Base-by-base conservation (phyloP, 2,888 invertebrate species). In the Tuberolachnus salignus region DNA sequence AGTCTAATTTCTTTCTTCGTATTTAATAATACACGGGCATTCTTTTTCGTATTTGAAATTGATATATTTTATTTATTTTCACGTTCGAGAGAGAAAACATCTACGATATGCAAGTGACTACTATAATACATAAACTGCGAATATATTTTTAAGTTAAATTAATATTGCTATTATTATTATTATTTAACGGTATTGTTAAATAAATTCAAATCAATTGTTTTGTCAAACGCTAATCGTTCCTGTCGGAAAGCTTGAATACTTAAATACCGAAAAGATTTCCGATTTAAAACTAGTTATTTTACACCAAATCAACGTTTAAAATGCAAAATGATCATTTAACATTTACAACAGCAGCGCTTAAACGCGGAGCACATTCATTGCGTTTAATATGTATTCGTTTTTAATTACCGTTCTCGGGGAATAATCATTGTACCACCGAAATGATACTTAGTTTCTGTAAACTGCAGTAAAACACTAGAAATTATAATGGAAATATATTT, bases 321-420 rank as follows among this genome's bases (percentile, higher is more conserved):
- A 71, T 71, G 44, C 70, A 44, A 71, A 71, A 9, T 13, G 70
- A 57, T 57, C 57, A 23, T 57, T 71, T 71, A 55, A 19, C 55
- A 69, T 69, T 69, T 69, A 69, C 14, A 57, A 34, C 34, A 6
- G 34, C 34, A 6, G 23, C 9, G 9, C 46, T 71, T 26, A 19
- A 46, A 59, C 9, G 26, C 9, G 26, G n/a, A 71, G 3, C 10
- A 19, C 13, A 59, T 46, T 57, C 46, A 16, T 57, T 69, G n/a
- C n/a, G 9, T 42, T n/a, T 42, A 26, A 71, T 46, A 26, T 23
- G 46, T 46, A 71, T 26, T 59, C 46, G 71, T 71, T 71, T 71
- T 59, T 71, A 71, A 71, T 71, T 71, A 46, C 71, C 46, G 19
- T 59, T 0, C 16, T 71, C 9, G n/a, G 14, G n/a, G 16, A 19